These are phyloP conservation scores for Graptemys geographica DNA, from an alignment of 2,797 vertebrate genomes.

Conservation along the genomic window DNA sequence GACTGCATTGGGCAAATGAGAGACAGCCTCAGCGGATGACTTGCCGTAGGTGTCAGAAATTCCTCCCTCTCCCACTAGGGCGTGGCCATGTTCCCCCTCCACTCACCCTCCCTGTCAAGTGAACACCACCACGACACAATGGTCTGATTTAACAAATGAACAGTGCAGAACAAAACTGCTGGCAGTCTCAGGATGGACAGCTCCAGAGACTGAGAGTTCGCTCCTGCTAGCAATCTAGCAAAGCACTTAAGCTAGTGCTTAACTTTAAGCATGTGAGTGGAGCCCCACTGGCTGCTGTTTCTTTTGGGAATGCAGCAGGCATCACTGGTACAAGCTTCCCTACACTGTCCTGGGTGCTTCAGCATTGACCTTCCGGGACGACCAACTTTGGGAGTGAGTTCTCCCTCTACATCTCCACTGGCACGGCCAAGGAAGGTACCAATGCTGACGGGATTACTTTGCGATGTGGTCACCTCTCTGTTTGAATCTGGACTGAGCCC, in stretches of 20 bases:
- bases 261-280: neutral
- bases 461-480: neutral
- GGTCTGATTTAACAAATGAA: neutral
- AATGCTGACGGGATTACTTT: neutral
- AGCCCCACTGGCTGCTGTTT: neutral
- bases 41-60: neutral
- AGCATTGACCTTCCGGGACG: neutral
- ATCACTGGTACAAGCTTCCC: neutral
- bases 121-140: neutral
- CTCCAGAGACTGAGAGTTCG: neutral
- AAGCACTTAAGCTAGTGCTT: neutral
- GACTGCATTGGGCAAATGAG: too few species aligned
- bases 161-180: neutral
- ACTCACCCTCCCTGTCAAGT: neutral
- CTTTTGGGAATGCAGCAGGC: too few species aligned
- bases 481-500: too few species aligned
- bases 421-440: too few species aligned
- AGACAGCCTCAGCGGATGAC: neutral
- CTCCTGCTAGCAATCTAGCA: neutral
- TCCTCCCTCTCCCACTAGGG: neutral
- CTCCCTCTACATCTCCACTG: neutral
- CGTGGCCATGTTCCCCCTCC: neutral
- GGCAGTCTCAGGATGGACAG: neutral
- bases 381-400: neutral
- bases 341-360: neutral